These are phyloP conservation scores for Mohoua ochrocephala DNA, from an alignment of 2,113 vertebrate genomes.

Conservation along the genomic window DNA sequence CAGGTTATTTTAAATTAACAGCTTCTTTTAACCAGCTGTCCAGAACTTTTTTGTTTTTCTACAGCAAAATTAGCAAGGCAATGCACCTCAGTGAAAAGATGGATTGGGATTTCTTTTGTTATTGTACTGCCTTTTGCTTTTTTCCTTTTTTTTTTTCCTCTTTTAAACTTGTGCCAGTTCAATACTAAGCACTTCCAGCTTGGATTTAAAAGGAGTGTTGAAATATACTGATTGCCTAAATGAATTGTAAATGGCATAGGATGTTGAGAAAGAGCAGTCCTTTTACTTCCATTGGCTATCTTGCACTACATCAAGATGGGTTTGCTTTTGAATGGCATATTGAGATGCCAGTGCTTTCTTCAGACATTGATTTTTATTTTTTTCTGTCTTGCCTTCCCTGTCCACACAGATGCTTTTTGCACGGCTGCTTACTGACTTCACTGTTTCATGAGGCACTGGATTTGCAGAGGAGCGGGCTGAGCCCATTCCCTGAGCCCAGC, in stretches of 20 bases:
- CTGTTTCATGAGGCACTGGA: not conserved
- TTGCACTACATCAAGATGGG: not conserved
- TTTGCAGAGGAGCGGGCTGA: not conserved
- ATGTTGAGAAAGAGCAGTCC: not conserved
- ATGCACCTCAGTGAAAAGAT: not conserved
- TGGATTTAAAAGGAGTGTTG: not conserved
- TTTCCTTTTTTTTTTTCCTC: not conserved
- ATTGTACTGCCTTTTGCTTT: not conserved
- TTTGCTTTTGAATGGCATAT: not conserved
- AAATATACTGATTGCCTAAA: not conserved
- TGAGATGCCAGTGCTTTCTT: not conserved
- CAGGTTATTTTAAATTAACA: constrained; percentile 76
- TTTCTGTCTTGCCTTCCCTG: not conserved
- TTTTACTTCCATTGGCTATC: not conserved
- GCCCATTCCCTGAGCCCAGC: not conserved
- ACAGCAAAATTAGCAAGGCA: not conserved
- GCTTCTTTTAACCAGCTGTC: constrained; percentile 58
- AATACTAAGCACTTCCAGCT: not conserved
- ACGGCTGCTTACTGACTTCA: not conserved
- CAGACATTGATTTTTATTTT: not conserved
- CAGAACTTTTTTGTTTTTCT: not conserved
- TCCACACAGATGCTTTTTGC: not conserved
- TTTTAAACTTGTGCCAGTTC: not conserved
- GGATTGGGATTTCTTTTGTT: not conserved
- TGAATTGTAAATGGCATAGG: not conserved